Base-by-base conservation (phyloP, 1,140 invertebrate species). In the Matsumurasca onukii region DNA sequence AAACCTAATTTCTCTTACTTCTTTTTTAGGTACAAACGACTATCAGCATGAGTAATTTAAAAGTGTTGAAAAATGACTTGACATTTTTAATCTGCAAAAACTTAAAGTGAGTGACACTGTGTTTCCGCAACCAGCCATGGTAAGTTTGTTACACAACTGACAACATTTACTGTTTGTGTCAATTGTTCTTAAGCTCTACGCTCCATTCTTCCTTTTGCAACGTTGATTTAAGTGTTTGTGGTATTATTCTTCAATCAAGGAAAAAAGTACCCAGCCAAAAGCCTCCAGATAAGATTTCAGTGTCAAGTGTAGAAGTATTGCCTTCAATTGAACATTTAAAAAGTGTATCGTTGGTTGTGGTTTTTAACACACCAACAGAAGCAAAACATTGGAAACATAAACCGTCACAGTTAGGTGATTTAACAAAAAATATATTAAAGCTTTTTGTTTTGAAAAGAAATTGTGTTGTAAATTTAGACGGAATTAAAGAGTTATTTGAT, bases 341-440 rank as follows among this genome's bases (percentile, higher is more conserved):
- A 51, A 52, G 22, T n/a, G 17, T 70, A 15, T 22, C 22, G 31
- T 31, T 72, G 17, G 24, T 39, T 17, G 31, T 72, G 17, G 27
- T 72, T 51, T 66, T 72, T 12, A 51, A 67, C 15, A 45, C 30
- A 34, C 25, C 59, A 20, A 31, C 30, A 61, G 34, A 62, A 22
- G 31, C 51, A 22, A 45, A 30, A 3, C 31, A 69, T 1, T 72
- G 64, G 64, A 62, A 52, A 22, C 24, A 45, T 17, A 49, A 69
- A 67, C 2, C n/a, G 30, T 22, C 25, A 31, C 22, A 15, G 1
- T 55, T 69, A 24, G 22, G 39, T 31, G 31, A 51, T 31, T 30
- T 67, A 51, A 15, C 69, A 25, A 59, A 51, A 57, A 63, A 69
- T 15, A 31, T 72, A 9, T 67, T 72, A 29, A 66, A 72, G 62